Conservation (phyloP, 1,140 invertebrate species). For the Oscheius sp. region DNA sequence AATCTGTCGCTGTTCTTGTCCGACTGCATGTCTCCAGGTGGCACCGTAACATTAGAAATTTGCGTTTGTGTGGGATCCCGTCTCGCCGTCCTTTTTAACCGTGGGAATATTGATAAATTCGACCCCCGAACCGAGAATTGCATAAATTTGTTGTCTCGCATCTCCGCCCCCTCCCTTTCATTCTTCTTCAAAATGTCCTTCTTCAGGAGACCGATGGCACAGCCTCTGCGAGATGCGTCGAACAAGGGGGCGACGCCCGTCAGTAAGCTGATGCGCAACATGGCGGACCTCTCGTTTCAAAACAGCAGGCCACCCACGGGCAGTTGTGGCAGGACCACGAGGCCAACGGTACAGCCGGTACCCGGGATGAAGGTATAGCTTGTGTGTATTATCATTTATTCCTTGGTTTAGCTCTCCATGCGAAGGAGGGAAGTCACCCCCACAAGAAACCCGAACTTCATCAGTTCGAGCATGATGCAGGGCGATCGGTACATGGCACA, state of each 20-base stretch:
- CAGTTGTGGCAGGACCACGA: background rate
- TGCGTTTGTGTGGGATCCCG: too few relatives aligned
- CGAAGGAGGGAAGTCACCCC: conserved; percentile 13
- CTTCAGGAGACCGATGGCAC: background rate
- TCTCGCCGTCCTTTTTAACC: too few relatives aligned
- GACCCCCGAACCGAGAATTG: too few relatives aligned
- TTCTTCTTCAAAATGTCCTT: background rate
- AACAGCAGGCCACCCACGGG: background rate
- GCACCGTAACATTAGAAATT: too few relatives aligned
- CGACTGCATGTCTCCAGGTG: too few relatives aligned
- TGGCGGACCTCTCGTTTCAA: background rate
- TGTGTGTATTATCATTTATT: background rate
- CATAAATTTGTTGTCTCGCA: too few relatives aligned
- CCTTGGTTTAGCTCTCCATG: background rate
- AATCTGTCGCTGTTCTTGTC: too few relatives aligned
- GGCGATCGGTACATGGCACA: conserved; percentile 15
- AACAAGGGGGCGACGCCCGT: background rate
- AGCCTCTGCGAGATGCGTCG: background rate
- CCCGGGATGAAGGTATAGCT: background rate
- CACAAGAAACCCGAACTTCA: conserved; percentile 9
- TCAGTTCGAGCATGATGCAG: background rate
- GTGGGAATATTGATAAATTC: too few relatives aligned
- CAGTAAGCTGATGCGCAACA: background rate
- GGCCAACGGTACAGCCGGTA: background rate
- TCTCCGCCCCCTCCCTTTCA: background rate